Evolutionary conservation across 2,888 invertebrate species (phyloP).

Genomic region (Andrena fulva): DNA sequence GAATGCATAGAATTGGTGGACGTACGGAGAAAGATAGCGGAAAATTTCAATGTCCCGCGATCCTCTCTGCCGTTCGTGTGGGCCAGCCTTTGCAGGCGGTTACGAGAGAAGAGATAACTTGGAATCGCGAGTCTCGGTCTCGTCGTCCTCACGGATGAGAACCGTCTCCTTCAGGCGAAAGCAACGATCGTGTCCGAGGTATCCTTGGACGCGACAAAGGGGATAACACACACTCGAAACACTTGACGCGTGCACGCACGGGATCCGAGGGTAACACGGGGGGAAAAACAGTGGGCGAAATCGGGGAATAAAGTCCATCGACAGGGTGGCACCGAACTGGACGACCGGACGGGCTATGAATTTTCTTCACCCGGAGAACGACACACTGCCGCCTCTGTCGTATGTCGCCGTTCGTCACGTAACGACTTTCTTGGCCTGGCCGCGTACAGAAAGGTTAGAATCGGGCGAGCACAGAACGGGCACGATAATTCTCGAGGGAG

Average conservation of each 20-base stretch:
- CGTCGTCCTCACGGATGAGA: constrained; percentile 15
- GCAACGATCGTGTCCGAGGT: constrained; percentile 20
- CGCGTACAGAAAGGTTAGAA: constrained; percentile 34
- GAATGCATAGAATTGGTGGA: too few relatives aligned
- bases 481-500: constrained; percentile 33
- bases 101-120: constrained; percentile 23
- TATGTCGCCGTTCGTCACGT: constrained; percentile 33
- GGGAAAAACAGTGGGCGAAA: background rate
- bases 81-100: constrained; percentile 35
- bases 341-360: background rate
- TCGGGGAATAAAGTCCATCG: background rate
- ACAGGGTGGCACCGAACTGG: constrained; percentile 38
- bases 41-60: too few relatives aligned
- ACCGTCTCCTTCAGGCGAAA: constrained; percentile 11
- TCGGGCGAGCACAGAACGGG: constrained; percentile 16
- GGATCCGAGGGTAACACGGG: background rate
- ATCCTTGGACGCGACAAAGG: background rate
- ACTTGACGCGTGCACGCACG: constrained; percentile 34
- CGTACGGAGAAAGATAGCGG: too few relatives aligned
- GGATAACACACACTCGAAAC: constrained; percentile 38
- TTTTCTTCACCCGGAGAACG: constrained; percentile 45
- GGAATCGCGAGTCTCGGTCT: background rate
- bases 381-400: constrained; percentile 31
- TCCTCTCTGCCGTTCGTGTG: constrained; percentile 19
- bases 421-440: constrained; percentile 54